A percentile compares a stretch with the other conserved stretches of the same genome.
Evolutionary conservation across 2,888 invertebrate species (phyloP).

Genomic region (Timandra comae): DNA sequence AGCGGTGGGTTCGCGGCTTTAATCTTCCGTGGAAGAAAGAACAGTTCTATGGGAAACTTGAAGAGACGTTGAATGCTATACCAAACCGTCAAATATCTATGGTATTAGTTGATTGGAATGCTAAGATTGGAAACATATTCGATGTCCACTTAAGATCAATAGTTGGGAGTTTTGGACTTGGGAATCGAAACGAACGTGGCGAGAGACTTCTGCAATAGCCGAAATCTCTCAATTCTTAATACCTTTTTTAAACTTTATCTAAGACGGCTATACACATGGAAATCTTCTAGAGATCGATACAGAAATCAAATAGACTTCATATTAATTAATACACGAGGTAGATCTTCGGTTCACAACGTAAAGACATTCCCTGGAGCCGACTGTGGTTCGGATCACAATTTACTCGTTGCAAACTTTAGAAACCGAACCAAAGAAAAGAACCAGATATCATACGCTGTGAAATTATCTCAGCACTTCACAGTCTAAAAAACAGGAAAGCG

Average conservation of each 20-base stretch:
- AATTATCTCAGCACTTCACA: background rate
- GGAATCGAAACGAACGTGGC: background rate
- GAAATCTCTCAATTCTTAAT: background rate
- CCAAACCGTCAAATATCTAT: background rate
- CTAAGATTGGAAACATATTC: background rate
- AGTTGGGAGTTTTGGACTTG: background rate
- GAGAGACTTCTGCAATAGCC: background rate
- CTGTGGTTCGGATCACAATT: constrained; percentile 6
- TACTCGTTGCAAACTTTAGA: constrained; percentile 6
- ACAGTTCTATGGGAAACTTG: background rate
- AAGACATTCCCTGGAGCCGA: constrained; percentile 7
- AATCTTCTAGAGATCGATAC: background rate
- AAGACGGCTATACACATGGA: constrained; percentile 5
- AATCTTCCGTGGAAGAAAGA: too few species aligned
- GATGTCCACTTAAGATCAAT: background rate
- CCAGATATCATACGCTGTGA: background rate
- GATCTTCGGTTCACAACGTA: constrained; percentile 1
- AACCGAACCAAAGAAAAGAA: too few species aligned
- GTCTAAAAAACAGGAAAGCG: background rate
- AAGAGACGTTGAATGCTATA: background rate
- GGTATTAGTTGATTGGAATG: background rate
- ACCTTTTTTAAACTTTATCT: background rate
- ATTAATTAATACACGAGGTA: constrained; percentile 4
- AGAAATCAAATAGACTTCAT: constrained; percentile 8
- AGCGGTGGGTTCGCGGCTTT: too few species aligned